Percentiles rank a stretch among this genome's conserved stretches.
These are phyloP conservation scores for Cygnus olor DNA, from an alignment of 2,797 vertebrate genomes.

Conservation along the genomic window DNA sequence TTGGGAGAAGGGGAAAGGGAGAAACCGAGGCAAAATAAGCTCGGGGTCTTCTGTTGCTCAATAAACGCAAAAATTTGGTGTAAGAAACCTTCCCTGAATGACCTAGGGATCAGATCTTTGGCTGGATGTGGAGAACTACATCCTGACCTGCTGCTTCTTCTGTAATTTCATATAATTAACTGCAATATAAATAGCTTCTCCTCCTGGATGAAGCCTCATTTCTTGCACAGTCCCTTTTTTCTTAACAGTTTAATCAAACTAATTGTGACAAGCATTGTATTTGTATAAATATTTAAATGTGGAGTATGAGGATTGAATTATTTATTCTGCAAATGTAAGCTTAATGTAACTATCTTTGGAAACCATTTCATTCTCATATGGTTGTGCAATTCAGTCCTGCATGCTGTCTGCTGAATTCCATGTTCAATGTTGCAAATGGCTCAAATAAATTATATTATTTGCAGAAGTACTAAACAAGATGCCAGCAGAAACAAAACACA, in stretches of 20 bases:
- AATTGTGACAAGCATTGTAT: constrained; percentile 64
- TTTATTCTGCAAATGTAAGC: constrained; percentile 62
- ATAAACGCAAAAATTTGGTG: neutral
- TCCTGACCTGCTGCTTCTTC: constrained; percentile 6
- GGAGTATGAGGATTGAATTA: constrained; percentile 60
- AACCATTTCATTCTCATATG: constrained; percentile 15
- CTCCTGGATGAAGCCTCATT: constrained; percentile 46
- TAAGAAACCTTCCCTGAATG: neutral
- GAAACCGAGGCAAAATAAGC: neutral
- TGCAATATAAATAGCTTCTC: constrained; percentile 33
- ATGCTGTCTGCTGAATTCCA: neutral
- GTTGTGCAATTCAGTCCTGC: neutral
- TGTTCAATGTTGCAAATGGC: neutral
- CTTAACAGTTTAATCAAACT: constrained; percentile 68
- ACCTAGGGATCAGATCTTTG: neutral
- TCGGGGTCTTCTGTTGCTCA: neutral
- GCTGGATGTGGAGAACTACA: neutral
- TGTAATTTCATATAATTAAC: constrained; percentile 24
- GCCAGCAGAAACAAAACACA: neutral
- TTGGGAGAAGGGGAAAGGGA: neutral
- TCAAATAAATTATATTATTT: constrained; percentile 23
- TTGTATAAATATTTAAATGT: constrained; percentile 75
- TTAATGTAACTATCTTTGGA: constrained; percentile 59
- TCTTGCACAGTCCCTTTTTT: constrained; percentile 43
- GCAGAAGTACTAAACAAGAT: neutral